Evolutionary conservation across 2,797 vertebrate genomes (phyloP).

Genomic region (Onychomys leucogaster): DNA sequence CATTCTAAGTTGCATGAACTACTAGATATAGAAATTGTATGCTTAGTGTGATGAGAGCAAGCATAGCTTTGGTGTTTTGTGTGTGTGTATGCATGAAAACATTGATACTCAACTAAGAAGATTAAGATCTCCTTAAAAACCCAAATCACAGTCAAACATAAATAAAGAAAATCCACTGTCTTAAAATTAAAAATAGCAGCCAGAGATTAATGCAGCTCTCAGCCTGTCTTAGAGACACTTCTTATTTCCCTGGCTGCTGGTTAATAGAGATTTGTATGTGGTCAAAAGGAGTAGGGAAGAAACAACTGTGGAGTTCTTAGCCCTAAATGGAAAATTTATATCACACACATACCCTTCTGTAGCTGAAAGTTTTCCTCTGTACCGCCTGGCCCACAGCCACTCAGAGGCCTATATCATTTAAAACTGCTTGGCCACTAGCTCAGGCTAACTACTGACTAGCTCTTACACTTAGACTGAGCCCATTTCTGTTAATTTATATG

Average conservation of each 20-base stretch:
- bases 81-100: background rate
- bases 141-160: constrained; percentile 5
- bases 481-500: too few relatives aligned
- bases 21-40: background rate
- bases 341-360: too few relatives aligned
- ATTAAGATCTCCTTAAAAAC: constrained; percentile 36
- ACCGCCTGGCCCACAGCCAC: too few relatives aligned
- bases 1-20: background rate
- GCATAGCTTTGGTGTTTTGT: background rate
- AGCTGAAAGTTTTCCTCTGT: too few relatives aligned
- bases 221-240: background rate
- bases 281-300: background rate
- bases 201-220: background rate
- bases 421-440: too few relatives aligned
- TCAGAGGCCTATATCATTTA: too few relatives aligned
- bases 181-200: background rate
- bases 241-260: background rate
- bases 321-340: background rate
- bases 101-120: background rate
- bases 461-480: too few relatives aligned
- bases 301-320: background rate
- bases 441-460: too few relatives aligned
- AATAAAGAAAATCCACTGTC: background rate
- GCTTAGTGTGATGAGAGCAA: background rate
- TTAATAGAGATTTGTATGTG: background rate